Base-by-base conservation (phyloP, 2,888 invertebrate genomes). In the Empis livida region DNA sequence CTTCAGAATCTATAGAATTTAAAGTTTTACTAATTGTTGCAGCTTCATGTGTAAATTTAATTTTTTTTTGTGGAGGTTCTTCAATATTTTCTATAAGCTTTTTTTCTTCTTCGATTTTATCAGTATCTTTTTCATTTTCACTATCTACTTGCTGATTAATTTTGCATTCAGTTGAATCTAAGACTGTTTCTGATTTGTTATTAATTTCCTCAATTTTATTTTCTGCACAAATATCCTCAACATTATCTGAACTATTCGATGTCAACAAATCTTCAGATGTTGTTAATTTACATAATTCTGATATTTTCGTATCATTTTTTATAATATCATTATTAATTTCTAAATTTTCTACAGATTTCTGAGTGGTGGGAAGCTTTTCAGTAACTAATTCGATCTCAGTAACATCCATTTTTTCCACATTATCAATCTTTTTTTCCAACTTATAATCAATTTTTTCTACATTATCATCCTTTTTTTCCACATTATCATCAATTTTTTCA, bases 171-270 rank as follows among this genome's bases (percentile, higher is more conserved):
- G n/a, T 10, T 50, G 23, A 11, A 3, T 44, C 39, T n/a, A 9
- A 9, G 15, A 17, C 9, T 23, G 32, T 39, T 17, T 41, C 43
- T 1, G 30, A 23, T 14, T 42, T 43, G 31, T 38, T 46, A 2
- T 16, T 43, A 14, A 2, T 16, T 2, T 15, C 20, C 13, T 44
- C 42, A 35, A n/a, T 42, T 10, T 44, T 39, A 4, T 38, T 43
- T 15, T 42, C 32, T 10, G 37, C 62, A 47, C 61, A 62, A 49
- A 63, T 62, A 55, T 66, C 64, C 20, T 62, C 59, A 14, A 65
- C 67, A 56, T 63, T 64, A 53, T 67, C 66, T 1, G 66, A 62
- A 48, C 63, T 63, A 46, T 65, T 64, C 10, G 55, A 52, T 15
- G 53, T 37, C 20, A 61, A 49, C 17, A 41, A 39, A 31, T 39